A percentile compares a stretch with the other conserved stretches of the same genome.
These are phyloP conservation scores for Phasianus colchicus DNA, from an alignment of 2,113 vertebrate species.

Conservation along the genomic window DNA sequence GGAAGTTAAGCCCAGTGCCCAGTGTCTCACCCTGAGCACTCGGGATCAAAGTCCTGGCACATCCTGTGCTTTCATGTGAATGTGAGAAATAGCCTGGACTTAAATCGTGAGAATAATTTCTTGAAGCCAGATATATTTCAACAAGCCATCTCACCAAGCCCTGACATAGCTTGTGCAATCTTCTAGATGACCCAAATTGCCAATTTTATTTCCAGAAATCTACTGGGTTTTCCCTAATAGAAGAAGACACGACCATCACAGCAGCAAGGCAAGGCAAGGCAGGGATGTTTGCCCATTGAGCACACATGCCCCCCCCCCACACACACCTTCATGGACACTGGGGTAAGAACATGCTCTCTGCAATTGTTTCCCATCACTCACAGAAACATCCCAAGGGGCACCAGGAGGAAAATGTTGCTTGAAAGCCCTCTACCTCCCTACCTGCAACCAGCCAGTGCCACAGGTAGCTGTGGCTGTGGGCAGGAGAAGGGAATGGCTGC, in stretches of 20 bases:
- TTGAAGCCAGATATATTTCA: neutral
- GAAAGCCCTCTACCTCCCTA: neutral
- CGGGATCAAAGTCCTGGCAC: neutral
- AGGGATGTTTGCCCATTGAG: neutral
- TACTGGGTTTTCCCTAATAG: neutral
- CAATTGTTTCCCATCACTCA: neutral
- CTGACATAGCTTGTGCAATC: neutral
- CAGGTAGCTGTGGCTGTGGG: neutral
- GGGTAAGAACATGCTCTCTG: neutral
- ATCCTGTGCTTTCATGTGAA: rapidly evolving
- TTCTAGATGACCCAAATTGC: neutral
- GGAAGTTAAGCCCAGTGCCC: neutral
- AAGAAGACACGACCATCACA: neutral
- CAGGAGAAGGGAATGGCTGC: neutral
- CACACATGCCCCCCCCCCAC: no score
- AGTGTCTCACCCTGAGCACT: neutral
- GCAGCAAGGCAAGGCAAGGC: neutral
- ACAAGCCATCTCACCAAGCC: neutral
- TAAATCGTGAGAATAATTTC: neutral
- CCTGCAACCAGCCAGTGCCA: neutral
- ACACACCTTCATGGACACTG: neutral
- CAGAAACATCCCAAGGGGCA: neutral
- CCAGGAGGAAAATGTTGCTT: neutral
- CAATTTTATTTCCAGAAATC: neutral
- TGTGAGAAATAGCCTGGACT: neutral